A percentile compares a stretch with the other conserved stretches of the same genome.
Conservation (phyloP, 2,888 invertebrate species). For the Drosophila hamatofila region DNA sequence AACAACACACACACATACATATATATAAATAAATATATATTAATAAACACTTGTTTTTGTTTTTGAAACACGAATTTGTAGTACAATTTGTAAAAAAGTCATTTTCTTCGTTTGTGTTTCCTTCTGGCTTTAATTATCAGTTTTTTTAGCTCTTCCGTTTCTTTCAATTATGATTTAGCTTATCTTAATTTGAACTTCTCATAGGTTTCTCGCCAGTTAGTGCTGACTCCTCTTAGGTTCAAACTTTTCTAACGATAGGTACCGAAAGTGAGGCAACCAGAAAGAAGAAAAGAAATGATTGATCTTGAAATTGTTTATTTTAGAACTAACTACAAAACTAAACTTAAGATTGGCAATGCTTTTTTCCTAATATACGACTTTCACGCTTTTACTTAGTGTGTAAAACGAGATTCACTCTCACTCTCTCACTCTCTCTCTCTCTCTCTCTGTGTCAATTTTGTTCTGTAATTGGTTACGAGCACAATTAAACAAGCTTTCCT, state of each 20-base stretch:
- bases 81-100: slow-evolving; percentile 12
- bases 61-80: slow-evolving; percentile 21
- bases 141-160: background rate
- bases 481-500: slow-evolving; percentile 33
- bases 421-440: slow-evolving; percentile 48
- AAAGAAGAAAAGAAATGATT: slow-evolving; percentile 2
- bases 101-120: background rate
- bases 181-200: slow-evolving; percentile 16
- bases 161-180: slow-evolving; percentile 16
- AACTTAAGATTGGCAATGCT: slow-evolving; percentile 51
- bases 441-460: slow-evolving; percentile 44
- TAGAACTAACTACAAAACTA: slow-evolving; percentile 32
- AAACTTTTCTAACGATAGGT: slow-evolving; percentile 8
- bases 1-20: slow-evolving; percentile 13
- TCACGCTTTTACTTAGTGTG: slow-evolving; percentile 54
- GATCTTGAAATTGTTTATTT: slow-evolving; percentile 1
- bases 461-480: slow-evolving; percentile 51
- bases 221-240: slow-evolving; percentile 30
- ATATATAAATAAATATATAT: slow-evolving; percentile 22
- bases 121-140: slow-evolving; percentile 8
- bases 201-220: slow-evolving; percentile 35
- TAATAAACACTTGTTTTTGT: slow-evolving; percentile 15
- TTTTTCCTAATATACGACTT: slow-evolving; percentile 42
- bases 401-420: slow-evolving; percentile 41
- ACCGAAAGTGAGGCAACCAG: slow-evolving; percentile 8